These are phyloP conservation scores for Sylvicola cinctus DNA, from an alignment of 2,888 invertebrate genomes.

Conservation along the genomic window DNA sequence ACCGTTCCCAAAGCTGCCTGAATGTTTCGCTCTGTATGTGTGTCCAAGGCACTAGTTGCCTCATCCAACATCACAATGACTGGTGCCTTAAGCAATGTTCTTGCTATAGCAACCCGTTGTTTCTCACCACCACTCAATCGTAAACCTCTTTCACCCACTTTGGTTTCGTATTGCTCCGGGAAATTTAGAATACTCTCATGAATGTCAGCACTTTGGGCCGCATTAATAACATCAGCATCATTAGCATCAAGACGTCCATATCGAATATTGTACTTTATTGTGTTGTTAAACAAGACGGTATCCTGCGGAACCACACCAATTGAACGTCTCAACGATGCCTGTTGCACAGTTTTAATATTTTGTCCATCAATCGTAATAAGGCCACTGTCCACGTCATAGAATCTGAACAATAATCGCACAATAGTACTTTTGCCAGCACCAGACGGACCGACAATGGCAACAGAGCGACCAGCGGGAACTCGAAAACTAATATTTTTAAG, in stretches of 20 bases:
- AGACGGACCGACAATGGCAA: conserved; percentile 73
- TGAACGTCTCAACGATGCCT: conserved; percentile 59
- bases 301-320: conserved; percentile 96
- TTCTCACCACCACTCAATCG: conserved; percentile 95
- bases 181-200: conserved; percentile 82
- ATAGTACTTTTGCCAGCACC: conserved; percentile 94
- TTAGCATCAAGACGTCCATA: conserved; percentile 68
- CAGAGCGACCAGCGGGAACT: conserved; percentile 65
- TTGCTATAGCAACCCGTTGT: conserved; percentile 89
- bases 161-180: conserved; percentile 71
- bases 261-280: conserved; percentile 84
- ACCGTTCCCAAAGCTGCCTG: conserved; percentile 1
- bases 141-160: conserved; percentile 64
- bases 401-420: conserved; percentile 82
- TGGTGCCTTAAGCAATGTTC: conserved; percentile 84
- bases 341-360: conserved; percentile 67
- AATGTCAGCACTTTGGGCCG: conserved; percentile 84
- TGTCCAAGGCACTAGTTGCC: conserved; percentile 65
- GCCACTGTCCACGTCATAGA: conserved; percentile 86
- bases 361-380: conserved; percentile 73
- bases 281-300: conserved; percentile 86
- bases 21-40: conserved; percentile 61
- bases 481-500: conserved; percentile 57
- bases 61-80: conserved; percentile 82
- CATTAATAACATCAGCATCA: conserved; percentile 65